Evolutionary conservation across 1,140 invertebrate genomes (phyloP).

Genomic region (Adelges cooleyi): DNA sequence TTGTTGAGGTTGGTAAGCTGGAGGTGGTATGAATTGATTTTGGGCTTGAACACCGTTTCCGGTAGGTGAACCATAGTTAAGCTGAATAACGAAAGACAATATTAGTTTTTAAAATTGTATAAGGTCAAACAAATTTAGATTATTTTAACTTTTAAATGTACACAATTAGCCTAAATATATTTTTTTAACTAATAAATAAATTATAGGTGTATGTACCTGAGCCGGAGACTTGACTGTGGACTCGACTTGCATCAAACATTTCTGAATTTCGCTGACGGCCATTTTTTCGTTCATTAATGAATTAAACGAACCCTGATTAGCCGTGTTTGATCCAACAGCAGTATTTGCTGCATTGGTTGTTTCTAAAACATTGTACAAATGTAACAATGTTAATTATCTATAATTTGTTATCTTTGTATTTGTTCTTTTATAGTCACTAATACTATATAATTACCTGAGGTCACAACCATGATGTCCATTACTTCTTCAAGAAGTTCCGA

Average conservation of each 20-base stretch:
- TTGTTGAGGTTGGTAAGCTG: slow-evolving; percentile 13
- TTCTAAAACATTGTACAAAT: slow-evolving; percentile 9
- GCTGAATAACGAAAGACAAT: too few species aligned
- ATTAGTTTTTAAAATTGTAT: too few species aligned
- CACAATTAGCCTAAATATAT: too few species aligned
- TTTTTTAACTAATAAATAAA: too few species aligned
- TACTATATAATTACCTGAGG: background rate
- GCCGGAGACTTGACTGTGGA: slow-evolving; percentile 51
- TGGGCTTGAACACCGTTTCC: background rate
- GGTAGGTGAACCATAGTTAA: background rate
- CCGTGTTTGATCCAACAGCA: background rate
- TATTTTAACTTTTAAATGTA: too few species aligned
- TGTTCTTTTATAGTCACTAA: too few species aligned
- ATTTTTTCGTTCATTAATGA: slow-evolving; percentile 48
- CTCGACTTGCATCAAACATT: slow-evolving; percentile 74
- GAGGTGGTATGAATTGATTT: slow-evolving; percentile 17
- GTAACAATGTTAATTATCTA: slow-evolving; percentile 12
- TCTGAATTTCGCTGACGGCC: slow-evolving; percentile 80
- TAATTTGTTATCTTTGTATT: background rate
- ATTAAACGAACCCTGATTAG: slow-evolving; percentile 8
- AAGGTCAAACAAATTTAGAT: too few species aligned
- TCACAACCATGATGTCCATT: slow-evolving; percentile 2
- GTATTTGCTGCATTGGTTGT: background rate
- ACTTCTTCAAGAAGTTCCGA: slow-evolving; percentile 20
- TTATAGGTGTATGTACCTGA: slow-evolving; percentile 38